Conservation (phyloP, 2,113 vertebrate genomes). For the Ageneiosus marmoratus region DNA sequence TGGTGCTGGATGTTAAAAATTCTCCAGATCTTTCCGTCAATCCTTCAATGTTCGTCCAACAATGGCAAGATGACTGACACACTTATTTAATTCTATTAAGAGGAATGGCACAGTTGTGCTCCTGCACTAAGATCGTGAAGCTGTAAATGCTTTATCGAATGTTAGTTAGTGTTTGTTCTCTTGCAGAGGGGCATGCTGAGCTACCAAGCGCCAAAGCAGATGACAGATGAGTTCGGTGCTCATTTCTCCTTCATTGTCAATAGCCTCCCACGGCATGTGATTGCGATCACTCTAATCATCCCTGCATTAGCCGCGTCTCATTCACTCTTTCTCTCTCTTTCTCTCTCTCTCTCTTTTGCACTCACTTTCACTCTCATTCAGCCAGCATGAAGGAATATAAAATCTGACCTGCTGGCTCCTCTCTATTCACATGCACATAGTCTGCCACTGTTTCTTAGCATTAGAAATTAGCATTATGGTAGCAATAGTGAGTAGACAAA, state of each 20-base stretch:
- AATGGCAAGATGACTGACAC: constrained; percentile 15
- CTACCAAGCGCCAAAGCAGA: constrained; percentile 35
- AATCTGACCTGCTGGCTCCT: constrained; percentile 1
- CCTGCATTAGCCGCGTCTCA: not conserved
- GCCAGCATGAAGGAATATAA: not conserved
- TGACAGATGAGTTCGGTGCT: constrained; percentile 29
- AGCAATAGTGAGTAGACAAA: not conserved
- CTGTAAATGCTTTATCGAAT: constrained; percentile 17
- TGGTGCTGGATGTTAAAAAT: constrained; percentile 33
- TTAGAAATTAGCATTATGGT: constrained; percentile 18
- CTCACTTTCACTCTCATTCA: not conserved
- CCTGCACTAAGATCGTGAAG: not conserved
- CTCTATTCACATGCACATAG: not conserved
- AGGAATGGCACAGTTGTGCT: not conserved
- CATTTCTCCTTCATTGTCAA: constrained; percentile 26
- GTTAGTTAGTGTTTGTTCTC: constrained; percentile 34
- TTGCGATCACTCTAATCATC: constrained; percentile 32
- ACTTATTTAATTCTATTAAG: constrained; percentile 1
- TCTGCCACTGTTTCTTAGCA: constrained; percentile 6
- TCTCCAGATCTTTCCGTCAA: constrained; percentile 27
- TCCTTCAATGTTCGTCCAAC: constrained; percentile 27
- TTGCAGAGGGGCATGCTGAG: constrained; percentile 25
- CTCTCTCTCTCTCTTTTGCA: too few species aligned
- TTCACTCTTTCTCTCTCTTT: not conserved
- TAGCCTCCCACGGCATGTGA: constrained; percentile 30